Conservation (phyloP, 2,888 invertebrate species). For the Celastrina argiolus region DNA sequence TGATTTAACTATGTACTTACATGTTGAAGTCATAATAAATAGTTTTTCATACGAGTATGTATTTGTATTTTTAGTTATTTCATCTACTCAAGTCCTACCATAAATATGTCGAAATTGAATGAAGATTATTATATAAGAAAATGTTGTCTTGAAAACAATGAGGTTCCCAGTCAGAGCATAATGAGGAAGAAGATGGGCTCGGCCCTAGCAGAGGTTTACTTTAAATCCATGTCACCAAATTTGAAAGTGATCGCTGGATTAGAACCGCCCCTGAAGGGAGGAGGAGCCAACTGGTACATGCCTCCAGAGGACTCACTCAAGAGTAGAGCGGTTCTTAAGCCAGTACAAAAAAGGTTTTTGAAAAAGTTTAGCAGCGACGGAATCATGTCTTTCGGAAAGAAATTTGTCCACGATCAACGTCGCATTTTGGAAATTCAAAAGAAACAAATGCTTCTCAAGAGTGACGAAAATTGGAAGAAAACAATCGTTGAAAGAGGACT, state of each 20-base stretch:
- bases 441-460: conserved; percentile 41
- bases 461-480: conserved; percentile 51
- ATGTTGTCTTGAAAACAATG: conserved; percentile 52
- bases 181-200: conserved; percentile 58
- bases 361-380: conserved; percentile 50
- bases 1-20: neutral
- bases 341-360: conserved; percentile 48
- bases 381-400: conserved; percentile 46
- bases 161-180: conserved; percentile 59
- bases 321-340: conserved; percentile 53
- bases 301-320: conserved; percentile 54
- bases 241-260: conserved; percentile 59
- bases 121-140: conserved; percentile 59
- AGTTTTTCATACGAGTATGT: neutral
- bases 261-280: conserved; percentile 60
- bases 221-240: conserved; percentile 58
- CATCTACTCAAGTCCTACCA: neutral
- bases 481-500: conserved; percentile 38
- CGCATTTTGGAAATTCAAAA: conserved; percentile 45
- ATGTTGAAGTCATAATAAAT: neutral
- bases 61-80: neutral
- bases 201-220: conserved; percentile 58
- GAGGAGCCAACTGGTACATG: conserved; percentile 59
- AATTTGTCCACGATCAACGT: conserved; percentile 43
- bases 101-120: conserved; percentile 37